Base-by-base conservation (phyloP, 2,888 invertebrate genomes). In the Nomada ferruginata region DNA sequence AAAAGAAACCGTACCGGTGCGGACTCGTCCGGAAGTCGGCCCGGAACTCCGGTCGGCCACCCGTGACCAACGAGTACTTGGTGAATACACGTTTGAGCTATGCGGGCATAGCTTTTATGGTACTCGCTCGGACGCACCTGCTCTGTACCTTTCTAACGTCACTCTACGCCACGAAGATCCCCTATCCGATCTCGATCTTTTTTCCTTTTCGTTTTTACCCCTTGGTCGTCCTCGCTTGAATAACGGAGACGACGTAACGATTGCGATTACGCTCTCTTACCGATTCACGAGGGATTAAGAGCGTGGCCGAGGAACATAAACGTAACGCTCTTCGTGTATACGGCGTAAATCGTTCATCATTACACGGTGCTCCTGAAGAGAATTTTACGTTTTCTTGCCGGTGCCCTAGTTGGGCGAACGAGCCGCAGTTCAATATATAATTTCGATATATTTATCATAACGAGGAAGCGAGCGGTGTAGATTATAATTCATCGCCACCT, bases 31-130 rank as follows among this genome's bases (percentile, higher is more conserved):
- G 93, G 93, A 93, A 93, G 91, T 88, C 91, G 90, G 89, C 90
- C 93, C 93, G 93, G 93, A 93, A 93, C 93, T 91, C 91, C 85
- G 90, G 81, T 89, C 92, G 91, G 91, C 93, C 92, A 93, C 88
- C 93, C 93, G 92, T 93, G 93, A 93, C 93, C 92, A 88, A 87
- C 91, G 86, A 64, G 78, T 70, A 79, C 79, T 72, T 76, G 63
- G 57, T 85, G 87, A 83, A 87, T 87, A 69, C 52, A 60, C 66
- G 71, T 60, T 71, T 60, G 57, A 74, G 74, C 55, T 76, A 85
- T 85, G 77, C 85, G 85, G 82, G 85, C 79, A 80, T 83, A 76
- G 76, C 61, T 47, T 71, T 73, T 63, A 59, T 50, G 63, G 61
- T 59, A 55, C 87, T 75, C 76, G 70, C 73, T 79, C 53, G 72